Percentiles rank a stretch among this genome's conserved stretches.
Evolutionary conservation across 2,888 invertebrate genomes (phyloP).

Genomic region (Ennomos fuscantarius): DNA sequence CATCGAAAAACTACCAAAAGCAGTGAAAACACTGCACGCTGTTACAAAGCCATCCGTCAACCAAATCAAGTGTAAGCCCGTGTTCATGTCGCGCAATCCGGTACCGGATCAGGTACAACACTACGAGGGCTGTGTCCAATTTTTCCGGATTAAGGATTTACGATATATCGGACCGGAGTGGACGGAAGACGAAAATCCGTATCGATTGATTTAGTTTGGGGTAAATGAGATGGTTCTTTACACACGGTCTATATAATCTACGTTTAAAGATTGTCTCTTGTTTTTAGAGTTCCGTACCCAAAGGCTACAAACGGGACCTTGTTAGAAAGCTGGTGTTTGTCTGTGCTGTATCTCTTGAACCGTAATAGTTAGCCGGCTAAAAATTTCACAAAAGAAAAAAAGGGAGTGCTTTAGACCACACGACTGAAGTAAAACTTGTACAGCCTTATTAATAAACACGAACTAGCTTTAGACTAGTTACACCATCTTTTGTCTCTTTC

Average conservation of each 20-base stretch:
- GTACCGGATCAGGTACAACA: constrained; percentile 30
- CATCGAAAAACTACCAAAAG: background rate
- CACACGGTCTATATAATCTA: background rate
- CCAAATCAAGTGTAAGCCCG: constrained; percentile 65
- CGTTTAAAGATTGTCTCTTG: no score
- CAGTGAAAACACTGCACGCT: background rate
- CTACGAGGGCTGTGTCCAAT: constrained; percentile 52
- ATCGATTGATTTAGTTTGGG: constrained; percentile 28
- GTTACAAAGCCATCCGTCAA: constrained; percentile 50
- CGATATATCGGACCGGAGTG: constrained; percentile 56
- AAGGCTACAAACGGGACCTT: no score
- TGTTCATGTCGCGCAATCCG: constrained; percentile 26
- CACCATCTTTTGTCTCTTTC: no score
- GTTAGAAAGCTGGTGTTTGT: no score
- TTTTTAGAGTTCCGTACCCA: no score
- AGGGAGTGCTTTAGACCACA: no score
- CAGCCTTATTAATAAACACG: no score
- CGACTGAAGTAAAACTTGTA: no score
- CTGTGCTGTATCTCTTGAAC: no score
- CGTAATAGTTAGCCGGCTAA: no score
- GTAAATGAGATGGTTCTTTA: constrained; percentile 19
- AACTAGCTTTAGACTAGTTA: no score
- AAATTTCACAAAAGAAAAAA: no score
- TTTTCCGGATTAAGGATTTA: constrained; percentile 74
- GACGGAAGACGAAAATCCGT: constrained; percentile 58